Base-by-base conservation (phyloP, 1,140 invertebrate species). In the Heliconius hewitsoni region DNA sequence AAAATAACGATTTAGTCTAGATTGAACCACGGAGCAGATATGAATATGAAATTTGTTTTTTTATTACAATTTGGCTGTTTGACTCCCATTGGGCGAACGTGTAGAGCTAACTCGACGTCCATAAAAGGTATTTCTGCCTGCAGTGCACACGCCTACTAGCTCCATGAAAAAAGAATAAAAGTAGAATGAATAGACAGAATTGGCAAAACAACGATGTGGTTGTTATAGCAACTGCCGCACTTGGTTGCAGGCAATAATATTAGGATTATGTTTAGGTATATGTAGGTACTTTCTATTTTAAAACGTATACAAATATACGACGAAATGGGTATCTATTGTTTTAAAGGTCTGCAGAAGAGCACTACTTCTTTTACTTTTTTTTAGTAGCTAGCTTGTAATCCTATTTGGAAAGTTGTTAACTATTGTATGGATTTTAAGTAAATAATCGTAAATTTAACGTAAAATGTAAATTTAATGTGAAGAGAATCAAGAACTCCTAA, bases 131-230 rank as follows among this genome's bases (percentile, higher is more conserved):
- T 84, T 82, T 84, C 79, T 82, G 83, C 78, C 71, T 83, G 82
- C 82, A 76, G 23, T 66, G 60, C 60, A 42, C 83, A 78, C 76
- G 80, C 83, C 82, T 84, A 84, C 80, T 78, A 55, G 76, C 77
- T 81, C 76, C 50, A 77, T 78, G 79, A 82, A 86, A 85, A 83
- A 84, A 84, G 83, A 85, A 85, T 79, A 84, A 83, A 87, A 86
- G 75, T 78, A 83, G 85, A 88, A 87, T 85, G 86, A 85, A 86
- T 89, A 90, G 86, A 91, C 85, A 87, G 86, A 84, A 93, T 93
- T 88, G 91, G 87, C 90, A 92, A 93, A 92, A 93, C 90, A 90
- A 91, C 89, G 86, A 88, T 81, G 81, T 78, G 76, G 91, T 91
- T 89, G 89, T 87, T 83, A 91, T 90, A 86, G 86, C 83, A 82